phyloP scores from a whole-genome alignment of 2,888 invertebrate species.

The Oscheius onirici region DNA sequence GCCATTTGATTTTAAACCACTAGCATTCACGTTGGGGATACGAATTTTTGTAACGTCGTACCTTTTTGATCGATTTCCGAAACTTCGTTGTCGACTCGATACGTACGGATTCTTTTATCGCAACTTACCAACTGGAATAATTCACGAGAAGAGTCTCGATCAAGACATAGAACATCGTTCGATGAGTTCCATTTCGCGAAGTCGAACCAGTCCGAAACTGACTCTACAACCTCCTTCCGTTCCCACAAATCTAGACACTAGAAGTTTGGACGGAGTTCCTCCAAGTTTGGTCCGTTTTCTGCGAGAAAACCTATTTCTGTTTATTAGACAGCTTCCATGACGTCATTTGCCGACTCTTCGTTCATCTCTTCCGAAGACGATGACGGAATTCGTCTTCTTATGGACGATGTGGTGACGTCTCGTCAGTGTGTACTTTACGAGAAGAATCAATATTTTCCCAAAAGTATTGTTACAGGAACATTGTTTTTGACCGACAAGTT shows the following conservation, averaged over 20 bases:
- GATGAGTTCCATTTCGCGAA: slow-evolving; percentile 4
- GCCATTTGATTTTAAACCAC: background rate
- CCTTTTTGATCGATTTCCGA: slow-evolving; percentile 74
- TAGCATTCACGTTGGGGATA: slow-evolving; percentile 70
- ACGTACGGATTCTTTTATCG: slow-evolving; percentile 60
- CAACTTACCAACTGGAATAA: slow-evolving; percentile 43
- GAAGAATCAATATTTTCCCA: slow-evolving; percentile 58
- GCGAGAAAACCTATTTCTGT: too few species aligned
- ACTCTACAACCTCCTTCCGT: background rate
- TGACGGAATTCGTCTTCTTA: slow-evolving; percentile 37
- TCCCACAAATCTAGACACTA: background rate
- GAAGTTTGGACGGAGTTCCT: too few species aligned
- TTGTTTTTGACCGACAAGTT: slow-evolving; percentile 58
- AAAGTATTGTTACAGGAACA: slow-evolving; percentile 57
- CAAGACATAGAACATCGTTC: slow-evolving; percentile 6
- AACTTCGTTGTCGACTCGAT: slow-evolving; percentile 72
- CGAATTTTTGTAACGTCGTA: slow-evolving; percentile 75
- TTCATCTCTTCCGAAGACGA: background rate
- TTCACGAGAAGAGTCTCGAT: background rate
- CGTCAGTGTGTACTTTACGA: slow-evolving; percentile 65
- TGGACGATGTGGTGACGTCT: slow-evolving; percentile 53
- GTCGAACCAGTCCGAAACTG: background rate
- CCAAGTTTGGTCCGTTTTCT: too few species aligned
- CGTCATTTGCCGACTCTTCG: too few species aligned
- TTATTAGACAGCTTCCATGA: too few species aligned